phyloP scores from a whole-genome alignment of 2,797 vertebrate genomes.

The Helarctos malayanus region DNA sequence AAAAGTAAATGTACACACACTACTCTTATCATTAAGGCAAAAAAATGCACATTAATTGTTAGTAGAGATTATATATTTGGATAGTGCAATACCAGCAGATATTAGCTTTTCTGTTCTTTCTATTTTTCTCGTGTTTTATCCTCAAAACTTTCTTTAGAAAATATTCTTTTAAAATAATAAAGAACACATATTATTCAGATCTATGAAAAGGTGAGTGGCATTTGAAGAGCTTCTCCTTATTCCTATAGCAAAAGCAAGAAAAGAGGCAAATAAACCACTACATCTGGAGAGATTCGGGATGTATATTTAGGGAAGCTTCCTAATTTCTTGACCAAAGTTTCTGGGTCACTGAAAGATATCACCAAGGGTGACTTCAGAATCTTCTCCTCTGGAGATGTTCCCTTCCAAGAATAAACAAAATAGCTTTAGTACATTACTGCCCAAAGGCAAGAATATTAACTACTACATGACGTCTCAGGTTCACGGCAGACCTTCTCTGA shows the following conservation, averaged over 20 bases:
- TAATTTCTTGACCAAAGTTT: slow-evolving; percentile 46
- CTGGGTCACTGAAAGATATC: slow-evolving; percentile 47
- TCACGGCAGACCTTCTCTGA: slow-evolving; percentile 34
- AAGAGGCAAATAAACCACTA: neutral
- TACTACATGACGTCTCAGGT: neutral
- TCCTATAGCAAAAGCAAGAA: slow-evolving; percentile 2
- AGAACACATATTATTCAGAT: neutral
- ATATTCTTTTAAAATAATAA: slow-evolving; percentile 27
- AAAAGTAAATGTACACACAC: slow-evolving; percentile 16
- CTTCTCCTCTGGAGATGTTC: slow-evolving; percentile 56
- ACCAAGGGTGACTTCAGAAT: slow-evolving; percentile 38
- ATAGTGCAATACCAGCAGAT: neutral
- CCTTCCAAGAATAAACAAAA: slow-evolving; percentile 69
- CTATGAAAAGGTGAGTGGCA: slow-evolving; percentile 54
- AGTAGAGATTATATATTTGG: neutral
- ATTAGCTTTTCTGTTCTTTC: slow-evolving; percentile 18
- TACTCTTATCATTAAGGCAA: neutral
- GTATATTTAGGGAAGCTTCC: neutral
- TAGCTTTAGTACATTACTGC: slow-evolving; percentile 3
- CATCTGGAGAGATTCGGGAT: neutral
- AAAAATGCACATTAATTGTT: slow-evolving; percentile 47
- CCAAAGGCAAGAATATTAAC: slow-evolving; percentile 28
- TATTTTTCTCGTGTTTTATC: slow-evolving; percentile 32
- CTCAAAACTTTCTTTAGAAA: slow-evolving; percentile 42
- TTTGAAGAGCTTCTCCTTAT: neutral